These are phyloP conservation scores for Mustelus asterias DNA, from an alignment of 2,113 vertebrate genomes.

Conservation along the genomic window DNA sequence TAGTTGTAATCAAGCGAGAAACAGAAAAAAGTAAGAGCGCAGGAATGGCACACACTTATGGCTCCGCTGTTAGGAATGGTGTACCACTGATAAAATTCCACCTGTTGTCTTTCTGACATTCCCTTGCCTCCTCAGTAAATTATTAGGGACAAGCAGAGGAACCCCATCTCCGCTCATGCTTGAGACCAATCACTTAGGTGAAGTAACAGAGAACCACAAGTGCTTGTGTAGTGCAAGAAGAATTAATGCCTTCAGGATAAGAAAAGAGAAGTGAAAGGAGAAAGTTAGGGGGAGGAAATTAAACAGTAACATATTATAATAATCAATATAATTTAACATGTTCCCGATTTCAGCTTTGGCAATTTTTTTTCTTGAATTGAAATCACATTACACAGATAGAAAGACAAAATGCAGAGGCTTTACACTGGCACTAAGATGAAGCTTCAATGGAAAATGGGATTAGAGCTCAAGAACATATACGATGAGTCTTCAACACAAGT, in stretches of 20 bases:
- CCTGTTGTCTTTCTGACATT: not conserved
- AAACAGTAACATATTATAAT: not conserved
- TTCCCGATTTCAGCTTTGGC: not conserved
- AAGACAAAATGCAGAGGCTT: not conserved
- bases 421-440: not conserved
- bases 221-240: not conserved
- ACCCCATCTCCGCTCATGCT: too few species aligned
- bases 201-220: not conserved
- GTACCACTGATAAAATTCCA: too few species aligned
- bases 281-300: not conserved
- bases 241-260: not conserved
- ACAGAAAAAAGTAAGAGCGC: too few species aligned
- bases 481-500: slow-evolving; percentile 5
- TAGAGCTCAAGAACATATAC: not conserved
- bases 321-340: not conserved
- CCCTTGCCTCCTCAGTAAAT: not conserved
- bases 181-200: not conserved
- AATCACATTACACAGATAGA: not conserved
- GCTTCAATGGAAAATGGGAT: not conserved
- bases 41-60: too few species aligned
- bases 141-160: not conserved
- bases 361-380: not conserved
- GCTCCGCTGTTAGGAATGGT: too few species aligned
- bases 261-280: too few species aligned
- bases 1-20: too few species aligned